A percentile compares a stretch with the other conserved stretches of the same genome.
These are phyloP conservation scores for Mycetomoellerius zeteki DNA, from an alignment of 1,140 invertebrate species.

Conservation along the genomic window DNA sequence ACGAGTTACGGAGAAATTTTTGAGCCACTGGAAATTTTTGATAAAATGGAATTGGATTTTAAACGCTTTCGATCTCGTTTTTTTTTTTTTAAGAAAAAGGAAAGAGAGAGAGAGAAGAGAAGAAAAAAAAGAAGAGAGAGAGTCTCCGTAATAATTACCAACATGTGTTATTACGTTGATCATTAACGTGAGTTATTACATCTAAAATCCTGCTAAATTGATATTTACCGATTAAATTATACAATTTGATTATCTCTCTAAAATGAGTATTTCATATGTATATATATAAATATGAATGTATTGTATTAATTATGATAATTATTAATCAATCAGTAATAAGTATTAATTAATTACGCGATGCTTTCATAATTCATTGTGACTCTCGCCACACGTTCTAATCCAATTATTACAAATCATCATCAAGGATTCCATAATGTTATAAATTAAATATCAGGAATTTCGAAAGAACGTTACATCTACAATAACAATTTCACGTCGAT, in stretches of 20 bases:
- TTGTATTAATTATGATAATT: constrained; percentile 44
- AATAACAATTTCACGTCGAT: not conserved
- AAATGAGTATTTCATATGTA: constrained; percentile 13
- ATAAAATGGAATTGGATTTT: not conserved
- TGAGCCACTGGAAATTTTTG: constrained; percentile 6
- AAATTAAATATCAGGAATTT: not conserved
- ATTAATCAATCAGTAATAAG: constrained; percentile 43
- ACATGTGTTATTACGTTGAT: too few relatives aligned
- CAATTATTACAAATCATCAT: constrained; percentile 35
- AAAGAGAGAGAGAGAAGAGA: too few relatives aligned
- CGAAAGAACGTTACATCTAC: not conserved
- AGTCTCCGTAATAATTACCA: not conserved
- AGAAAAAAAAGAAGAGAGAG: too few relatives aligned
- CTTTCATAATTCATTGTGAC: constrained; percentile 13
- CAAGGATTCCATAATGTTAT: not conserved
- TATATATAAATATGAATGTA: not conserved
- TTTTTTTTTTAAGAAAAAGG: too few relatives aligned
- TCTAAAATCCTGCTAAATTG: not conserved
- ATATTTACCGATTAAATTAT: constrained; percentile 21
- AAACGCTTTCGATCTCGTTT: not conserved
- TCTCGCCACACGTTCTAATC: constrained; percentile 26
- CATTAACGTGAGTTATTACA: not conserved
- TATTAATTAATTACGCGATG: constrained; percentile 43
- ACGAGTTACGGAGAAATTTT: not conserved
- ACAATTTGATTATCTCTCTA: constrained; percentile 19